Percentiles rank a stretch among this genome's conserved stretches.
phyloP scores from a whole-genome alignment of 2,113 vertebrate species.

The Solenodon paradoxus region DNA sequence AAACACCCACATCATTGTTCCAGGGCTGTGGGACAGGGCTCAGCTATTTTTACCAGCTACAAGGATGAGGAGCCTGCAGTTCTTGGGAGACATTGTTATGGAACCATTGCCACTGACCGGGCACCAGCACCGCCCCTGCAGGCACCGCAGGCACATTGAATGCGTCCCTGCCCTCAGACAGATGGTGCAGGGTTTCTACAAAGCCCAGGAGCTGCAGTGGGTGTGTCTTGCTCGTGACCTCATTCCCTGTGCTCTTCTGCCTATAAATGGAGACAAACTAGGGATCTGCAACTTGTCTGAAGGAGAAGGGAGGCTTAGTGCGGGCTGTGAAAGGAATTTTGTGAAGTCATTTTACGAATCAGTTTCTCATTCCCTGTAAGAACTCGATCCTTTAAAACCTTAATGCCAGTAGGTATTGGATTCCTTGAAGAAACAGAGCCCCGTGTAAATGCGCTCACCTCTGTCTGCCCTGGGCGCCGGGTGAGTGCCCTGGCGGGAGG shows the following conservation, averaged over 20 bases:
- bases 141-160: too few species aligned
- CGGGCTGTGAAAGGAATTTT: not conserved
- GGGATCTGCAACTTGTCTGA: not conserved
- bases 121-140: too few species aligned
- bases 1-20: not conserved
- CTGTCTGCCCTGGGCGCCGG: too few species aligned
- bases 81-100: slow-evolving; percentile 32
- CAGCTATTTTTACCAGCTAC: slow-evolving; percentile 17
- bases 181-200: slow-evolving; percentile 41
- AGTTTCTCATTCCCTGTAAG: slow-evolving; percentile 14
- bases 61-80: not conserved
- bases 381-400: not conserved
- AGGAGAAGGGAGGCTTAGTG: not conserved
- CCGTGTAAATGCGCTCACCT: not conserved
- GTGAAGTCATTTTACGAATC: not conserved
- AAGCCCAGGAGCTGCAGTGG: not conserved
- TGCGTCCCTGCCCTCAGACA: slow-evolving; percentile 37
- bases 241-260: not conserved
- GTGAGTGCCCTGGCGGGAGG: too few species aligned
- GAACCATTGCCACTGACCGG: slow-evolving; percentile 17
- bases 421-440: not conserved
- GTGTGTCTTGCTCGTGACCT: slow-evolving; percentile 17
- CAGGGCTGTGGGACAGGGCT: not conserved
- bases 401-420: not conserved
- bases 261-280: slow-evolving; percentile 12